Base-by-base conservation (phyloP, 35 echinoderm and acorn worm species). In the Chiridota heheva region DNA sequence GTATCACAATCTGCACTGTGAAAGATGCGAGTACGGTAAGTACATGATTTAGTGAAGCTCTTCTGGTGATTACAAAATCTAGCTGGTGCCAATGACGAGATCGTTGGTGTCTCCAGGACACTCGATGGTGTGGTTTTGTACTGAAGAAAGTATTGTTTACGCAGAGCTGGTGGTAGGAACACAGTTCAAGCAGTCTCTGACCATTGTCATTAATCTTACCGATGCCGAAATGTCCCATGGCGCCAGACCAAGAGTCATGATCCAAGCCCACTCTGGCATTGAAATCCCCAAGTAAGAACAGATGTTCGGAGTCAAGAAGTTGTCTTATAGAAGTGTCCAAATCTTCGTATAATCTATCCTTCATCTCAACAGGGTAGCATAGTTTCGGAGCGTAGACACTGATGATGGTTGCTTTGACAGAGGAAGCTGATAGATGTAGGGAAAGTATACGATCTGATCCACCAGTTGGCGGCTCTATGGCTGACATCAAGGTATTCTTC, bases 131-230 rank as follows among this genome's bases (percentile, higher is more conserved):
- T 0, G 29, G 40, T 36, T 87, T 87, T 0, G 25, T 53, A 16
- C 53, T 31, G 75, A 87, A 87, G 34, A 18, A 69, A 26, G 85
- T 53, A 64, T 87, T 87, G 4, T 73, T 79, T 5, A 79, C 69
- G 43, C 63, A 67, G 10, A 78, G 65, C 20, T 65, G 36, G 41
- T 80, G 2, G 37, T 36, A 25, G 18, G 29, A 4, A 46, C 86
- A 88, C 17, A 88, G 67, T 31, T 88, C 86, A 0, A 88, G 76
- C 20, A 88, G 68, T 5, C 86, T 24, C 31, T 88, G 75, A 0
- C 76, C 51, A 47, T 61, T 88, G 5, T 82, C 86, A 48, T 81
- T 81, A 29, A 73, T 35, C 13, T 38, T 81, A 2, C 63, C 80
- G 3, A 56, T 20, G 8, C 80, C 80, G 40, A 53, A 56, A 0